These are phyloP conservation scores for Carlito syrichta DNA, from an alignment of 2,113 vertebrate genomes.

Conservation along the genomic window DNA sequence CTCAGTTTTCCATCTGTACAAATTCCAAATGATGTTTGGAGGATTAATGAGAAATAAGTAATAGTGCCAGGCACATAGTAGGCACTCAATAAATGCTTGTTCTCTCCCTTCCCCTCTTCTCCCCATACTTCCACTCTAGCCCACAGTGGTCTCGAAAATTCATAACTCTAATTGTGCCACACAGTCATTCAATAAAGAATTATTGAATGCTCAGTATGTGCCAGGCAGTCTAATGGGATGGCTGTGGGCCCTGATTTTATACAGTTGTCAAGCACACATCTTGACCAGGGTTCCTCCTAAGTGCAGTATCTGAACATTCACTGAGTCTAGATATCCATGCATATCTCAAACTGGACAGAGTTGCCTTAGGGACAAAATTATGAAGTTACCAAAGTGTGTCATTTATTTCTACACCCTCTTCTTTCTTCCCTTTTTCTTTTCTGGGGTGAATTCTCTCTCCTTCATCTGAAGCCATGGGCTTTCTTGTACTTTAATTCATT, in stretches of 20 bases:
- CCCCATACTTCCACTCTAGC: neutral
- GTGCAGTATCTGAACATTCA: neutral
- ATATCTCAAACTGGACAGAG: neutral
- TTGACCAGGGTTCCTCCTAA: neutral
- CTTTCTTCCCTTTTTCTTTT: neutral
- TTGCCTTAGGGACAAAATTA: neutral
- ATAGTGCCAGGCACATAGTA: neutral
- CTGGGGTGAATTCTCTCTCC: neutral
- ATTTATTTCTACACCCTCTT: neutral
- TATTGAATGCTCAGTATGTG: neutral
- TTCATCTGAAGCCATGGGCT: neutral
- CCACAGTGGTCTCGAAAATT: neutral
- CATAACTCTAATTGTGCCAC: neutral
- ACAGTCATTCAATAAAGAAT: neutral
- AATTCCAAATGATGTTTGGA: neutral
- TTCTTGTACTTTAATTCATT: neutral
- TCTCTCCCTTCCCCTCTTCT: neutral
- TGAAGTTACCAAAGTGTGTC: neutral
- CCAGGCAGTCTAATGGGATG: neutral
- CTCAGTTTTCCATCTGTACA: neutral
- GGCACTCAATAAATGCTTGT: neutral
- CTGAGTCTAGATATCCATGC: neutral
- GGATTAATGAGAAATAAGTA: neutral
- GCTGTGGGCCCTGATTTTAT: neutral
- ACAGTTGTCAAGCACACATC: fast-evolving